phyloP scores from a whole-genome alignment of 1,140 invertebrate genomes.

The Charaxes varanes region DNA sequence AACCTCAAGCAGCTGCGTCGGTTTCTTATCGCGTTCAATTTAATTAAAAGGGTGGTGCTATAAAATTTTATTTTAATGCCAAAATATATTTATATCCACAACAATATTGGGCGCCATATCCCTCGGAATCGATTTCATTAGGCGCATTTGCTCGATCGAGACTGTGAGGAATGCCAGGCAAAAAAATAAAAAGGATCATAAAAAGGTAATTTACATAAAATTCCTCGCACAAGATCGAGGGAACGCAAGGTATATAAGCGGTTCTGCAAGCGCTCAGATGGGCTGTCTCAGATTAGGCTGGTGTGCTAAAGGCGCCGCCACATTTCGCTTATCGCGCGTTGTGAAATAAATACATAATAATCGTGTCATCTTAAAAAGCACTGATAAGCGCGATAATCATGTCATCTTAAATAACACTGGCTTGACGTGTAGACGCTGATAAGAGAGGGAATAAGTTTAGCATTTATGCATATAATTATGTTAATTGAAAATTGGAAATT shows the following conservation, averaged over 20 bases:
- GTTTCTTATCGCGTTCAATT: slow-evolving; percentile 4
- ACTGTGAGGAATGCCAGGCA: slow-evolving; percentile 24
- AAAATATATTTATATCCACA: background rate
- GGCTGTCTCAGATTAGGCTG: slow-evolving; percentile 33
- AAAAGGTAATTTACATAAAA: slow-evolving; percentile 48
- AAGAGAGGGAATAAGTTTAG: no score
- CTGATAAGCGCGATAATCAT: no score
- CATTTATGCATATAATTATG: no score
- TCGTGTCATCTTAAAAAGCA: no score
- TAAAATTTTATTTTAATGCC: slow-evolving; percentile 2
- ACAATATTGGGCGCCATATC: slow-evolving; percentile 7
- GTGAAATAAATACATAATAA: no score
- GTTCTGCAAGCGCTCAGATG: slow-evolving; percentile 22
- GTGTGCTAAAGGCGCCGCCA: slow-evolving; percentile 5
- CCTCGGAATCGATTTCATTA: slow-evolving; percentile 26
- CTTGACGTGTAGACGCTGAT: no score
- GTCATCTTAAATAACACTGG: no score
- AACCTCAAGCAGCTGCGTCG: no score
- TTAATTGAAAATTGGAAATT: no score
- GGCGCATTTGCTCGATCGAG: slow-evolving; percentile 23
- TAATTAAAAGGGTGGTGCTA: slow-evolving; percentile 7
- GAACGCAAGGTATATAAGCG: slow-evolving; percentile 27
- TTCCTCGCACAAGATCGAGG: slow-evolving; percentile 28
- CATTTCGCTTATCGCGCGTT: no score
- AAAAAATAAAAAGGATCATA: slow-evolving; percentile 23